Conservation (phyloP, 2,113 vertebrate species). For the Crotalus tigris region DNA sequence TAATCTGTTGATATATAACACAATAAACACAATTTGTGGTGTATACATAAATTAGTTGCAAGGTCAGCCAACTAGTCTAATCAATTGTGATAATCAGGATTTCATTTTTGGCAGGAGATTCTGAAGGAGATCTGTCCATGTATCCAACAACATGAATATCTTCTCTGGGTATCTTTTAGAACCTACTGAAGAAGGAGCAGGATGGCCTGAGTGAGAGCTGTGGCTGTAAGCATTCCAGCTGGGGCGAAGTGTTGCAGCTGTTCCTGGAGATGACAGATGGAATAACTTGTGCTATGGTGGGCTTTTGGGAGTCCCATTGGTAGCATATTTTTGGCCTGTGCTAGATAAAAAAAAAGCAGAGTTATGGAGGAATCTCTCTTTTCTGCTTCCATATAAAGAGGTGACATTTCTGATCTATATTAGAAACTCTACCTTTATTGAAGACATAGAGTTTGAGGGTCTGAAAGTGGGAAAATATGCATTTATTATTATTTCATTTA, state of each 20-base stretch:
- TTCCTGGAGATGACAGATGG: background rate
- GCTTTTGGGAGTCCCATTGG: background rate
- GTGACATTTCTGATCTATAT: background rate
- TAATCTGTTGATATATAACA: background rate
- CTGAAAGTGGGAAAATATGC: background rate
- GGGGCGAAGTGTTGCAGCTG: background rate
- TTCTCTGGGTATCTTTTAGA: background rate
- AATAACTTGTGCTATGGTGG: background rate
- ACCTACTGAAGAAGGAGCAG: background rate
- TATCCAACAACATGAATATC: background rate
- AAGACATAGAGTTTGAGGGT: background rate
- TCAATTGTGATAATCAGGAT: background rate
- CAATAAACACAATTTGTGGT: background rate
- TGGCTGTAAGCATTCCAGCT: background rate
- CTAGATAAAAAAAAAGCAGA: background rate
- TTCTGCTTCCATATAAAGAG: background rate
- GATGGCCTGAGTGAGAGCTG: background rate
- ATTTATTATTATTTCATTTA: background rate
- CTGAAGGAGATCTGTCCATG: background rate
- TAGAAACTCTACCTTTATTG: background rate
- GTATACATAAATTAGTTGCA: background rate
- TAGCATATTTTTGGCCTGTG: background rate
- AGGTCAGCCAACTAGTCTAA: background rate
- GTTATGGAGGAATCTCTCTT: background rate
- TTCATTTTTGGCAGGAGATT: background rate